A percentile compares a stretch with the other conserved stretches of the same genome.
Conservation (phyloP, 2,113 vertebrate species). For the Oncorhynchus gorbuscha region DNA sequence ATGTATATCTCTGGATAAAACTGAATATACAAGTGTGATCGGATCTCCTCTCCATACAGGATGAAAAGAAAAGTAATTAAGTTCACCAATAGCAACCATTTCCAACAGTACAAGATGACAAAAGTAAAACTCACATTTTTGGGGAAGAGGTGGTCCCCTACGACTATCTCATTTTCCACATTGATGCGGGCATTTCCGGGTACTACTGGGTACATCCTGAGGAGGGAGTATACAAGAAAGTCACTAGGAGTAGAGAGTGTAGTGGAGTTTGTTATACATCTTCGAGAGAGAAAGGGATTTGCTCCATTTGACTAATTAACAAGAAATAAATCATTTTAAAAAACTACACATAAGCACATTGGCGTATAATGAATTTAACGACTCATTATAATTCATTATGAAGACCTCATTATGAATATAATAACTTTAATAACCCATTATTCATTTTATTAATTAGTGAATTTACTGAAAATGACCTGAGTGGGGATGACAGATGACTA, state of each 20-base stretch:
- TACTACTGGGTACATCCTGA: slow-evolving; percentile 78
- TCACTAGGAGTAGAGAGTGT: not conserved
- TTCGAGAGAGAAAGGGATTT: not conserved
- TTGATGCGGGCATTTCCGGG: slow-evolving; percentile 71
- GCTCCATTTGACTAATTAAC: not conserved
- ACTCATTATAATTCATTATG: not conserved
- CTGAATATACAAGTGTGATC: not conserved
- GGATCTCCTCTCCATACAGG: not conserved
- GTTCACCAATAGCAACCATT: too few species aligned
- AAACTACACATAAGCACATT: too few species aligned
- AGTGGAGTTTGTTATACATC: too few species aligned
- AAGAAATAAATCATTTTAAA: too few species aligned
- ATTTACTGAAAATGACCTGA: too few species aligned
- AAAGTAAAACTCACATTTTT: slow-evolving; percentile 63
- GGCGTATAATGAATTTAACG: not conserved
- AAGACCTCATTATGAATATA: not conserved
- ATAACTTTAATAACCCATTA: too few species aligned
- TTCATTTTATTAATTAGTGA: too few species aligned
- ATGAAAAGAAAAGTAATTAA: not conserved
- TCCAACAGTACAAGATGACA: not conserved
- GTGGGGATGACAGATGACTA: too few species aligned
- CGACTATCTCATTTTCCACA: slow-evolving; percentile 68
- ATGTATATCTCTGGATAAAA: not conserved
- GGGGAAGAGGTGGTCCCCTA: slow-evolving; percentile 73
- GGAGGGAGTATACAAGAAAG: slow-evolving; percentile 6